Base-by-base conservation (phyloP, 2,888 invertebrate species). In the Hipparchia semele region DNA sequence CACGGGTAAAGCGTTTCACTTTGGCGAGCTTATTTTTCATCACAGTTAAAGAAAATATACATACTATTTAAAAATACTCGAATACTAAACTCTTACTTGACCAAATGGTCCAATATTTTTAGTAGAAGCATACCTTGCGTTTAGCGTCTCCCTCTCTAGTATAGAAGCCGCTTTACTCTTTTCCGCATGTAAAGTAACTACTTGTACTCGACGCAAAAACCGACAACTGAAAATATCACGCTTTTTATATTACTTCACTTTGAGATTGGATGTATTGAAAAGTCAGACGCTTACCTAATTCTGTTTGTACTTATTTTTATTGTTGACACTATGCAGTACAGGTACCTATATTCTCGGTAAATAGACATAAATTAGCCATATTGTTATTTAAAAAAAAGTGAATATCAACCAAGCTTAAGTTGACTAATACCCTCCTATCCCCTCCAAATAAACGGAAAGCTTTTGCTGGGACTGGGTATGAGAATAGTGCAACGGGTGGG, bases 251-350 rank as follows among this genome's bases (percentile, higher is more conserved):
- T 58, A 10, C 13, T 13, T 56, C 67, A 67, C 56, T 67, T 67
- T 67, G 56, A 67, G 46, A 67, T 67, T 67, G 58, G 67, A 67
- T 58, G 45, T 65, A 58, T 67, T 67, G 67, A 67, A 67, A 67
- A 67, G 46, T 58, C 58, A 46, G 67, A 10, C 56, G 45, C 12
- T 56, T 67, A 23, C 23, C 23, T 23, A 67, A 58, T 67, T 67
- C 58, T 54, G 56, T 67, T 67, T 67, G 56, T 2, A 10, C 13
- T 9, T 9, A 51, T 23, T 23, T 23, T 23, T 23, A 23, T 23
- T 23, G 23, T 23, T 23, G 23, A 23, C 1, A 23, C 23, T 23
- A 23, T 23, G 23, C 1, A 10, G 10, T 51, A 8, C 3, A 51
- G 6, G 6, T 54, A 54, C 54, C 54, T 13, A n/a, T 12, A 7